Evolutionary conservation across 2,888 invertebrate genomes (phyloP).

Genomic region (Tryphoninae sp.): DNA sequence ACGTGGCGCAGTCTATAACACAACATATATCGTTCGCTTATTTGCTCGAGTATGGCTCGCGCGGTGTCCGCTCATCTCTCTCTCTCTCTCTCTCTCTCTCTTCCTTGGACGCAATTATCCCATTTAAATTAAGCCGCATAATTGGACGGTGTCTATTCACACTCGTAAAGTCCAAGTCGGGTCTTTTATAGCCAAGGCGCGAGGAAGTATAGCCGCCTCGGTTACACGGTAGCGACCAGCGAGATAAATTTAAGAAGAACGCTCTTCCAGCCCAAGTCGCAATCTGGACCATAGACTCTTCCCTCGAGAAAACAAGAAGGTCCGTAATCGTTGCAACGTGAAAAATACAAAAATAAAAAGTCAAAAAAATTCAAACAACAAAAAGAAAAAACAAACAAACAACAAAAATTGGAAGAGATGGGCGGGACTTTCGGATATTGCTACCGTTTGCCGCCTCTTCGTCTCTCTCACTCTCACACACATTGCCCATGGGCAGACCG

Average conservation of each 20-base stretch:
- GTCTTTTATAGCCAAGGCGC: conserved; percentile 74
- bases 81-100: conserved; percentile 42
- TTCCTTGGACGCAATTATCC: conserved; percentile 78
- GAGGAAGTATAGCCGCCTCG: conserved; percentile 44
- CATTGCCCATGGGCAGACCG: conserved; percentile 42
- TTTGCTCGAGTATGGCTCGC: conserved; percentile 50
- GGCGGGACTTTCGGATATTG: conserved; percentile 69
- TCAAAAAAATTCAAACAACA: conserved; percentile 12
- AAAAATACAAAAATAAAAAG: conserved; percentile 47
- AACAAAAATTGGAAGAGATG: conserved; percentile 57
- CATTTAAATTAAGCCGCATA: conserved; percentile 81
- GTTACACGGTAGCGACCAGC: conserved; percentile 41
- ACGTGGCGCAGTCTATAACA: not conserved
- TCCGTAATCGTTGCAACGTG: conserved; percentile 25
- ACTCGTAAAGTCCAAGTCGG: conserved; percentile 77
- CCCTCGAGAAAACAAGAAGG: conserved; percentile 61
- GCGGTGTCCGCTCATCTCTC: conserved; percentile 56
- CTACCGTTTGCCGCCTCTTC: conserved; percentile 73
- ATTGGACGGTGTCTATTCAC: conserved; percentile 80
- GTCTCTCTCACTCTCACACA: conserved; percentile 45
- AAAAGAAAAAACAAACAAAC: conserved; percentile 36
- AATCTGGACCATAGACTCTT: conserved; percentile 16
- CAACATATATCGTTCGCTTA: conserved; percentile 33
- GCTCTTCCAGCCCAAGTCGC: conserved; percentile 23
- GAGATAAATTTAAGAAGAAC: conserved; percentile 71